Base-by-base conservation (phyloP, 2,888 invertebrate species). In the Pristionchus fissidentatus region DNA sequence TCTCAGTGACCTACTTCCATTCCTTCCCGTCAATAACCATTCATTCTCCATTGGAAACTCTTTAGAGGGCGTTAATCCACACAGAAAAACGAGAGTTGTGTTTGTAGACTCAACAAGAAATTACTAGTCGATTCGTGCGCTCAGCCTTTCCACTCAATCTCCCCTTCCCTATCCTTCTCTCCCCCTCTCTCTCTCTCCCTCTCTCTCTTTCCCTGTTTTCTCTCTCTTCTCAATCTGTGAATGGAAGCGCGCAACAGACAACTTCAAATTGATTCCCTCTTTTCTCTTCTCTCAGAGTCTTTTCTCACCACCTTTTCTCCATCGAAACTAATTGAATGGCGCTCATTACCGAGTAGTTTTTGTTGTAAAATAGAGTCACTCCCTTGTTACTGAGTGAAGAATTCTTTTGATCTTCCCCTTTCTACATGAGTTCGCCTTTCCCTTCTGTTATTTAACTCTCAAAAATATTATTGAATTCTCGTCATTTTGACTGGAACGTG, bases 181-280 rank as follows among this genome's bases (percentile, higher is more conserved):
- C 73, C 4, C 22, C 41, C 73, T n/a, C 73, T 43, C 73, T 41
- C 73, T 2, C 43, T n/a, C 43, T 73, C 52, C 22, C 52, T 52
- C 52, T 52, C 52, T 52, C 52, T 52, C 52, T 52, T 22, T 52
- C 52, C 52, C 52, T 22, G 10, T 22, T 52, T 22, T 52, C 73
- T 41, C 41, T 7, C 32, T 26, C 73, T 73, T 62, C 62, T 62
- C 62, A 62, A 62, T 62, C 62, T 62, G 29, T 62, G 62, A 62
- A 62, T 62, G 62, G 62, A 62, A 29, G 35, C 2, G 62, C 62
- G 62, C 43, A 41, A 43, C 43, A 41, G 13, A 26, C 73, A 43
- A 41, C 73, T 73, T 73, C 43, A 41, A 38, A 43, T 73, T 46
- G 41, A 41, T 46, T 73, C 13, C 73, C 43, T 46, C 35, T 73